A percentile compares a stretch with the other conserved stretches of the same genome.
These are phyloP conservation scores for Venustaconcha ellipsiformis DNA, from an alignment of 1,140 invertebrate genomes.

Conservation along the genomic window DNA sequence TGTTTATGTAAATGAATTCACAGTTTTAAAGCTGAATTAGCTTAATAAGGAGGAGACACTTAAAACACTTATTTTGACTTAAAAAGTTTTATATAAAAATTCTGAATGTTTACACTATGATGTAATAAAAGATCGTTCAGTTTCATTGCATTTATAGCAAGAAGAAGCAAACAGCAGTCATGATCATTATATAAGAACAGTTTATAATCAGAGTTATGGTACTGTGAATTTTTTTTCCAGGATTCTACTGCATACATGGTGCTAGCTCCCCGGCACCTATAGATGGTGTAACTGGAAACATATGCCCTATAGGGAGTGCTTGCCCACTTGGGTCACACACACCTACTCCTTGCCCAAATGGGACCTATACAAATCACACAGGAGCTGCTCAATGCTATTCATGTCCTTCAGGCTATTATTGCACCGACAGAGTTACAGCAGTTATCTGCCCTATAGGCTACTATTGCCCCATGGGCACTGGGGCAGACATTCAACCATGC, in stretches of 20 bases:
- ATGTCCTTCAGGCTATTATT: slow-evolving; percentile 64
- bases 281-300: slow-evolving; percentile 61
- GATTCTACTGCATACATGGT: slow-evolving; percentile 58
- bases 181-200: too few species aligned
- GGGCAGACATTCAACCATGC: slow-evolving; percentile 61
- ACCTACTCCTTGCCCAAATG: slow-evolving; percentile 61
- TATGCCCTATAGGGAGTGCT: slow-evolving; percentile 61
- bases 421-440: slow-evolving; percentile 57
- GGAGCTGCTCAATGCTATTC: slow-evolving; percentile 58
- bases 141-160: too few species aligned
- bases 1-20: too few species aligned
- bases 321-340: slow-evolving; percentile 55
- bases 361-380: slow-evolving; percentile 64
- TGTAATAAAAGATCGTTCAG: too few species aligned
- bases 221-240: slow-evolving; percentile 13
- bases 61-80: too few species aligned
- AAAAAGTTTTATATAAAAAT: too few species aligned
- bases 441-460: slow-evolving; percentile 58
- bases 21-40: too few species aligned
- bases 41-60: too few species aligned
- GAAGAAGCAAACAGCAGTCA: too few species aligned
- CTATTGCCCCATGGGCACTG: slow-evolving; percentile 61
- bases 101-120: too few species aligned
- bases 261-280: slow-evolving; percentile 48
- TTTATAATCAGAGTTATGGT: not conserved